Evolutionary conservation across 2,113 vertebrate species (phyloP).

Genomic region (Alouatta palliata): DNA sequence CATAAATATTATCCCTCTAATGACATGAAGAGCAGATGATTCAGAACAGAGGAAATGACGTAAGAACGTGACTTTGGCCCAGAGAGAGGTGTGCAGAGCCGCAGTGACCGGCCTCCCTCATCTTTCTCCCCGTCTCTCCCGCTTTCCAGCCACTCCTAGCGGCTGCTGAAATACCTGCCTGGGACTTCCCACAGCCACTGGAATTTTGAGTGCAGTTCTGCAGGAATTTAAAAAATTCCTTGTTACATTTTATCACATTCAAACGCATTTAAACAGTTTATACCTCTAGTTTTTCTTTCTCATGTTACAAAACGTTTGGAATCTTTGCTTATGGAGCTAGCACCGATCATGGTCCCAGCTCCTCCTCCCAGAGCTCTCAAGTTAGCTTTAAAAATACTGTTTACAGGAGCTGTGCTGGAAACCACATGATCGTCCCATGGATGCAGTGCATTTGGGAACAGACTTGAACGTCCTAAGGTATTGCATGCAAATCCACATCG

Average conservation of each 20-base stretch:
- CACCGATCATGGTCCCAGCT: not conserved
- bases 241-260: rapidly evolving
- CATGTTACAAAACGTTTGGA: no score
- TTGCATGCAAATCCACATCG: not conserved
- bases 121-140: rapidly evolving
- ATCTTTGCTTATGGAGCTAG: not conserved
- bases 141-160: rapidly evolving
- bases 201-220: not conserved
- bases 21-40: not conserved
- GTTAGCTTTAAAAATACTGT: not conserved
- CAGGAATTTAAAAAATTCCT: not conserved
- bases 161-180: rapidly evolving
- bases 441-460: not conserved
- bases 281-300: not conserved
- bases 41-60: not conserved
- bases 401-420: not conserved
- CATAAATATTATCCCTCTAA: not conserved
- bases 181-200: rapidly evolving
- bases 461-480: not conserved
- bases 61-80: not conserved
- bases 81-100: not conserved
- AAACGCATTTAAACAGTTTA: not conserved
- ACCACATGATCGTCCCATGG: rapidly evolving
- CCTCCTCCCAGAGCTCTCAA: not conserved
- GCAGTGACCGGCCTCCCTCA: rapidly evolving